These are phyloP conservation scores for Drosophila fuyamai DNA, from an alignment of 1,140 invertebrate genomes.

Conservation along the genomic window DNA sequence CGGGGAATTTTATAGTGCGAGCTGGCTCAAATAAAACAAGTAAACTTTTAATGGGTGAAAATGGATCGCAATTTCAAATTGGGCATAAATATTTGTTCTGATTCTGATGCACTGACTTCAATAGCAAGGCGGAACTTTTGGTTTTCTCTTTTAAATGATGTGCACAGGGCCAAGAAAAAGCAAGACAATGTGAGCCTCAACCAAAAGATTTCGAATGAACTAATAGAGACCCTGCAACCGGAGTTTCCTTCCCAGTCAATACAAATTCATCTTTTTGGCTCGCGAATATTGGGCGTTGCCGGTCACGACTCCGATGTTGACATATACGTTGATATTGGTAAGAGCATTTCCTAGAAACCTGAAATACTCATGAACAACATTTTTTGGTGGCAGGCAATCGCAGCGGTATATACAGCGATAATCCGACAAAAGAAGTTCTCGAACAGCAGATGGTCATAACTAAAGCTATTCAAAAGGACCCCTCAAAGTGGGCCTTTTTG, in stretches of 20 bases:
- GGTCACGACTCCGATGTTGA: slow-evolving; percentile 29
- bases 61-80: not conserved
- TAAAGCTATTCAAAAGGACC: not conserved
- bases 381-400: slow-evolving; percentile 2
- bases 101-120: too few relatives aligned
- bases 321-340: slow-evolving; percentile 24
- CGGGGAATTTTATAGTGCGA: too few relatives aligned
- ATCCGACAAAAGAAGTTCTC: not conserved
- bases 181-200: not conserved
- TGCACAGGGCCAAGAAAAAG: not conserved
- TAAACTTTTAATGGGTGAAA: too few relatives aligned
- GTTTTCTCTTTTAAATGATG: not conserved
- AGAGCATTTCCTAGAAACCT: not conserved
- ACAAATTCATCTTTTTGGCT: slow-evolving; percentile 18
- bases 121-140: not conserved
- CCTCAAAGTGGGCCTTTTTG: not conserved
- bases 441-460: not conserved
- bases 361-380: not conserved
- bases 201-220: not conserved
- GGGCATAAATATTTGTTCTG: too few relatives aligned
- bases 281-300: slow-evolving; percentile 35
- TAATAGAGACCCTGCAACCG: not conserved
- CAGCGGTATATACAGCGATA: not conserved
- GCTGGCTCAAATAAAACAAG: too few relatives aligned
- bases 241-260: not conserved